Base-by-base conservation (phyloP, 2,888 invertebrate species). In the Eurytoma californica region DNA sequence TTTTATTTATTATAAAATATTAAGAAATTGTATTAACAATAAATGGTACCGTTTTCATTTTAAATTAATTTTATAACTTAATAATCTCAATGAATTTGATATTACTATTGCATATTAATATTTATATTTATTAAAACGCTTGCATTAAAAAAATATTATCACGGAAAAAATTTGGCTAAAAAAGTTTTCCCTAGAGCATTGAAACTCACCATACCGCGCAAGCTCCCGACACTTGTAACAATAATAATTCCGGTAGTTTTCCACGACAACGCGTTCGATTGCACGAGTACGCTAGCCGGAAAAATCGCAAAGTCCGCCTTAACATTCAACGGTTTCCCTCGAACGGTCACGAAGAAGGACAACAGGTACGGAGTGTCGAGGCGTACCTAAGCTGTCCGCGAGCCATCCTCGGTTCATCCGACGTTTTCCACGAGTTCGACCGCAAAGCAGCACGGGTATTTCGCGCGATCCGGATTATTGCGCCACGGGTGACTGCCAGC, bases 371-470 rank as follows among this genome's bases (percentile, higher is more conserved):
- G 83, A 86, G 86, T 84, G 86, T 85, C 82, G 84, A 82, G 80
- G 85, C 85, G 83, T 85, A 83, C 83, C 80, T 83, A 86, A 86
- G 82, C 77, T 39, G 39, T 4, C 63, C 47, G 18, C 68, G 39
- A 51, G 39, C 39, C 39, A 39, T 39, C 39, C 39, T 9, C 70
- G 81, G 85, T 80, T 87, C 81, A 86, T 86, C 84, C 84, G 83
- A 85, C 86, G 84, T 86, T 86, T 86, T 85, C 39, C 82, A 78
- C 70, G 77, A 80, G 82, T 85, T 83, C 83, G n/a, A 78, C 79
- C 73, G 79, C 39, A 74, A 72, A 72, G 39, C 58, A 67, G 65
- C 55, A 69, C 79, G 49, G 81, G 55, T 82, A 72, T 79, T 80
- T 72, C 81, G 81, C 65, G 81, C 77, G 63, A 79, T 72, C 79